Evolutionary conservation across 2,797 vertebrate genomes (phyloP), one percentile per base, ranked within the genome.

Genomic region (Atherinosoma microstoma): DNA sequence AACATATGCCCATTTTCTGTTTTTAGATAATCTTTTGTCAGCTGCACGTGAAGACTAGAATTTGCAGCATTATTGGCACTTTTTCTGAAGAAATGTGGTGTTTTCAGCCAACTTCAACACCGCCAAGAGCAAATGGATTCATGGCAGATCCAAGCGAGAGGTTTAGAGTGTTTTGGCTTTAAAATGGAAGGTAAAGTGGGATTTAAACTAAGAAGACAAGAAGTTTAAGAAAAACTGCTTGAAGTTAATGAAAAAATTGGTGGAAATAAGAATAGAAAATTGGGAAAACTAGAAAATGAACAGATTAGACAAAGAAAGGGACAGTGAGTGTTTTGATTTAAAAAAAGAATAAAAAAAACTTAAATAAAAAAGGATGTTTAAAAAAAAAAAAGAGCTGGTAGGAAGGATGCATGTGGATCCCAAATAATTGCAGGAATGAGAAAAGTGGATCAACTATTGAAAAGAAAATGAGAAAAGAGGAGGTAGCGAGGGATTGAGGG

Each of bases 171-270:
- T 80, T 86, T 76, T 65, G 18, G 22, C 32, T 58, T 54, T 58
- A 69, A 73, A 81, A 62, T 47, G 71, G 54, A 82, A 69, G 78
- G 75, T 83, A 69, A 82, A 81, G 74, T 77, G 62, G 75, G 70
- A 79, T 82, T 83, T 4, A 75, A 73, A 67, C 62, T 68, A 70
- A 81, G 68, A 61, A 49, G 66, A 62, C 45, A 30, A 51, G 60
- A 66, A 45, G 22, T 12, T 70, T 65, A 42, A 70, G 64, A 20
- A 3, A 4, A 13, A 35, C 58, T 65, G 27, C 68, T 75, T 64
- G 34, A 51, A 63, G 40, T 67, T 67, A n/a, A 71, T 73, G 51
- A 62, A 76, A 53, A 66, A 71, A 53, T 3, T 3, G 51, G 29
- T 2, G 35, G 29, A 54, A 70, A 67, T 5, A 61, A 60, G 42